Conservation (phyloP, 2,888 invertebrate species). For the Argynnis bischoffii region DNA sequence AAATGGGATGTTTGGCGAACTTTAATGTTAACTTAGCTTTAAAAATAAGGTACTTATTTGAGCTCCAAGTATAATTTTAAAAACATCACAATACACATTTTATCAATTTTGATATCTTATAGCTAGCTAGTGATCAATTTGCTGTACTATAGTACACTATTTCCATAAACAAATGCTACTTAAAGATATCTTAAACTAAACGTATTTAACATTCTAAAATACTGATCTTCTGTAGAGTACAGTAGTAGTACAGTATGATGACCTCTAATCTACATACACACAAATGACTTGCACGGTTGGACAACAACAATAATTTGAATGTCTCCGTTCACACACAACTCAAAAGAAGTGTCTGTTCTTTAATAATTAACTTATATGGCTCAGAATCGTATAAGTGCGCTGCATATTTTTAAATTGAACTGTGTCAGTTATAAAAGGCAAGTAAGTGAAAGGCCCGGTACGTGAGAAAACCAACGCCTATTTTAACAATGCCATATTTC, state of each 20-base stretch:
- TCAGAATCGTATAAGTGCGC: conserved; percentile 44
- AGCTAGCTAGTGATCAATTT: no score
- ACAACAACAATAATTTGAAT: conserved; percentile 74
- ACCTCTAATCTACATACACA: conserved; percentile 79
- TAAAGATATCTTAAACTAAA: not conserved
- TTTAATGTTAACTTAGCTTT: conserved; percentile 1
- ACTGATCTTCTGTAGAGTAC: conserved; percentile 48
- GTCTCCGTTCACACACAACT: conserved; percentile 41
- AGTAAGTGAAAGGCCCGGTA: conserved; percentile 77
- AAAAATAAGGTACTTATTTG: no score
- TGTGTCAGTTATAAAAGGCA: conserved; percentile 67
- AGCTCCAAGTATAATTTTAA: no score
- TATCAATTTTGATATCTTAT: no score
- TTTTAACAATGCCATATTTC: conserved; percentile 78
- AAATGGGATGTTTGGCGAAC: conserved; percentile 42
- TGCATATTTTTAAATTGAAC: conserved; percentile 39
- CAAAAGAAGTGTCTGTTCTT: conserved; percentile 19
- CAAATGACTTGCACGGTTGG: conserved; percentile 77
- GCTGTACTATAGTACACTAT: no score
- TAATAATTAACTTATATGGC: conserved; percentile 46
- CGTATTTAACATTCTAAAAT: not conserved
- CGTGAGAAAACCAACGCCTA: conserved; percentile 79
- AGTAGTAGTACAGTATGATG: conserved; percentile 65
- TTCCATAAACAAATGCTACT: no score
- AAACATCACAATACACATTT: no score